Evolutionary conservation across 2,888 invertebrate species (phyloP), one percentile per base, ranked within the genome.

Genomic region (Eremobia ochroleuca): DNA sequence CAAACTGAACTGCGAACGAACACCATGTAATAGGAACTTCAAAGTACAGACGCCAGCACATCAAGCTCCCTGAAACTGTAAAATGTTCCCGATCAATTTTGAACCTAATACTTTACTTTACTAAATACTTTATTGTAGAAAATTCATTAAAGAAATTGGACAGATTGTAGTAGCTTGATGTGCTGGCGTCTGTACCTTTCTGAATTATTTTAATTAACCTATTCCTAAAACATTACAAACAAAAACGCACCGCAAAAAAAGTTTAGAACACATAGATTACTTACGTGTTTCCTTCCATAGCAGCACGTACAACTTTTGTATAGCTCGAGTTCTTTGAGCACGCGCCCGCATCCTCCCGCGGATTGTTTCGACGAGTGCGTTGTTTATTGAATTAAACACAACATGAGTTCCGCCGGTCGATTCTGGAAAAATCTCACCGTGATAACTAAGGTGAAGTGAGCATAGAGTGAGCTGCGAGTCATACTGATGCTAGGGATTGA

Each of bases 321-420:
- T 78, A 77, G 68, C 61, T 58, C 49, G 49, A 74, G 87, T 77
- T 88, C 85, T 87, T 87, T 85, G 89, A 74, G 75, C 67, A 71
- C 74, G 15, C 49, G 70, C 87, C 87, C 89, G 87, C 77, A 89
- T 88, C 75, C 77, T 65, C 79, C 49, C 67, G n/a, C 69, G 65
- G 66, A 85, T 81, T 84, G 79, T 88, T 88, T 72, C 61, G 70
- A 65, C 58, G 77, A 79, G 69, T 78, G 68, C 64, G 25, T 81
- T 88, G 79, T 87, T 87, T 77, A 78, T 74, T 75, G 67, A 87
- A 85, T 78, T 80, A 82, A 76, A 85, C 62, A 73, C 76, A 79
- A 73, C 64, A 81, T 73, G 66, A 61, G 66, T 70, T 72, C 15
- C n/a, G n/a, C n/a, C n/a, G n/a, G n/a, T n/a, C n/a, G n/a, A n/a